Base-by-base conservation (phyloP, 2,888 invertebrate species). In the Aspidiotus destructor region DNA sequence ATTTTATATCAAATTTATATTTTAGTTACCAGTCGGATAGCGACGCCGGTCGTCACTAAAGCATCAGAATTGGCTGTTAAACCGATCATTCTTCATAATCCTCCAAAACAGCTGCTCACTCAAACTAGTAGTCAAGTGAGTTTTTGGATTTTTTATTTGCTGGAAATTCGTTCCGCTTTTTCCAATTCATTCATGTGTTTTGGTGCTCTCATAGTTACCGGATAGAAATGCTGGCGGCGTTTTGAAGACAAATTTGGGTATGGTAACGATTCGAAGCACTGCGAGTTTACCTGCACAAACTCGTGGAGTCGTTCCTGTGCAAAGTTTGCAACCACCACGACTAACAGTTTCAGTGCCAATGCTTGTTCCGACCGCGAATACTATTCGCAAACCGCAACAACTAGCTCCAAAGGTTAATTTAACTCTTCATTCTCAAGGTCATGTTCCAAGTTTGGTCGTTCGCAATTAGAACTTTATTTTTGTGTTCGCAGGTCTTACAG, bases 1-100 rank as follows among this genome's bases (percentile, higher is more conserved):
- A 8, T 8, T 8, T 62, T 55, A 53, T 41, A n/a, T 63, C 2
- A 7, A n/a, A 16, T 1, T n/a, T 13, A 16, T 17, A 41, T 54
- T 5, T 10, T 57, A 67, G 67, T 67, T 67, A 67, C 67, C 67
- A 67, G 67, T 60, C 67, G 67, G 60, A 67, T 67, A 42, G 48
- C 67, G 40, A 15, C 67, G 8, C 67, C 67, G n/a, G 55, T 67
- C 60, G 67, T 40, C n/a, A 60, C 58, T 44, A 67, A 67, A 67
- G 16, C 67, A 10, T 48, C 67, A 16, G 67, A 67, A 40, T 40
- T 57, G 28, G 17, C 60, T 41, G 55, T 64, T 41, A 67, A 67
- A 60, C 67, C 67, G n/a, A 67, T 67, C 7, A 67, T 67, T 13
- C 41, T 67, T n/a, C 67, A 67, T 60, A 65, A 65, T 58, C 41